A percentile compares a stretch with the other conserved stretches of the same genome.
These are phyloP conservation scores for Trichopoda pennipes DNA, from an alignment of 2,888 invertebrate species.

Conservation along the genomic window DNA sequence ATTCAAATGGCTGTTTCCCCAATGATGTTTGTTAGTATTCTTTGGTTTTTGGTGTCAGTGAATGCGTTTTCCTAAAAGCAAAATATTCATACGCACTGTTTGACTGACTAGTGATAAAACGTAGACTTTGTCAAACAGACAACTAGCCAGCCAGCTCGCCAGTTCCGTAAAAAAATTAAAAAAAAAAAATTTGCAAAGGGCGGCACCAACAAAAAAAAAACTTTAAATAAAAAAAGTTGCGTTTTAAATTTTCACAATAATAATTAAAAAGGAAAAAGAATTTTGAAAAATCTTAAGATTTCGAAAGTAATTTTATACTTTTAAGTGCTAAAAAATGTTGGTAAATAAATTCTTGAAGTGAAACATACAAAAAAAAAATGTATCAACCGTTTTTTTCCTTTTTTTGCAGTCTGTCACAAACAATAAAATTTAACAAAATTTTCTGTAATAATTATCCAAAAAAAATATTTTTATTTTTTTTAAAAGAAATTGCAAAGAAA, in stretches of 20 bases:
- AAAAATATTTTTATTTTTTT: background rate
- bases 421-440: background rate
- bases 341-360: conserved; percentile 21
- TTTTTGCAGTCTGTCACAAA: background rate
- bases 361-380: conserved; percentile 34
- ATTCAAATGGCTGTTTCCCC: conserved; percentile 30
- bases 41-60: conserved; percentile 45
- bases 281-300: background rate
- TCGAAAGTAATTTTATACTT: background rate
- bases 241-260: background rate
- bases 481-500: background rate
- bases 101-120: conserved; percentile 55
- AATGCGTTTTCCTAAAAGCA: conserved; percentile 61
- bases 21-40: conserved; percentile 47
- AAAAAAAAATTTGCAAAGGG: conserved; percentile 66
- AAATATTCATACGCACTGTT: conserved; percentile 67
- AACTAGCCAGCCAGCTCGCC: conserved; percentile 3
- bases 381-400: conserved; percentile 31
- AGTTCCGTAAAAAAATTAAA: conserved; percentile 45
- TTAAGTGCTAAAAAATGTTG: conserved; percentile 27
- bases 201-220: conserved; percentile 56
- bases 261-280: background rate
- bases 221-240: conserved; percentile 9
- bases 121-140: conserved; percentile 25
- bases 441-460: background rate